A percentile compares a stretch with the other conserved stretches of the same genome.
phyloP scores from a whole-genome alignment of 2,113 vertebrate genomes.

The Delphinus delphis region DNA sequence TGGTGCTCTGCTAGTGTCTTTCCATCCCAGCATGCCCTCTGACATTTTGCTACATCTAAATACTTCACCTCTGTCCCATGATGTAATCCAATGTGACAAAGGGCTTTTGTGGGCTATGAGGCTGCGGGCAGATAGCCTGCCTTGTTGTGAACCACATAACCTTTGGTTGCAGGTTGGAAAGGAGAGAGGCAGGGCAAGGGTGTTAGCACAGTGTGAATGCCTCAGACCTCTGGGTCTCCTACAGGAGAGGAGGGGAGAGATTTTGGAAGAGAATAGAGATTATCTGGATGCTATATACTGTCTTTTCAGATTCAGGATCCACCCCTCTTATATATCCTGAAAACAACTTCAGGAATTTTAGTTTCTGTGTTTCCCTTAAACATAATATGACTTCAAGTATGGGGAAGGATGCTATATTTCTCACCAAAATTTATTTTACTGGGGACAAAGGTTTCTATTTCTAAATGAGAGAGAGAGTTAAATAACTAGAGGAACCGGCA shows the following conservation, averaged over 20 bases:
- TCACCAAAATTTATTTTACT: neutral
- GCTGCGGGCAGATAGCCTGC: neutral
- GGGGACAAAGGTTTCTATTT: neutral
- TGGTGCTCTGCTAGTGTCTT: neutral
- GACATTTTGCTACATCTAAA: neutral
- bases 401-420: neutral
- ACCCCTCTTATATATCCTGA: neutral
- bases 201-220: neutral
- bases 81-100: neutral
- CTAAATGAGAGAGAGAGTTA: neutral
- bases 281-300: neutral
- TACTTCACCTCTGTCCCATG: neutral
- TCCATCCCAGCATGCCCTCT: neutral
- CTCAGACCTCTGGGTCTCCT: neutral
- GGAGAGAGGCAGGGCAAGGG: neutral
- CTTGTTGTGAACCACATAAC: neutral
- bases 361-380: neutral
- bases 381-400: neutral
- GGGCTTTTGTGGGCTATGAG: neutral
- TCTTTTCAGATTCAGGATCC: neutral
- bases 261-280: neutral
- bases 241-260: neutral
- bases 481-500: neutral
- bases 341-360: neutral
- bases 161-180: neutral